Evolutionary conservation across 37 sponge, comb jelly and placozoan species (phyloP), one percentile per base, ranked within the genome.

Genomic region (Bolinopsis microptera): DNA sequence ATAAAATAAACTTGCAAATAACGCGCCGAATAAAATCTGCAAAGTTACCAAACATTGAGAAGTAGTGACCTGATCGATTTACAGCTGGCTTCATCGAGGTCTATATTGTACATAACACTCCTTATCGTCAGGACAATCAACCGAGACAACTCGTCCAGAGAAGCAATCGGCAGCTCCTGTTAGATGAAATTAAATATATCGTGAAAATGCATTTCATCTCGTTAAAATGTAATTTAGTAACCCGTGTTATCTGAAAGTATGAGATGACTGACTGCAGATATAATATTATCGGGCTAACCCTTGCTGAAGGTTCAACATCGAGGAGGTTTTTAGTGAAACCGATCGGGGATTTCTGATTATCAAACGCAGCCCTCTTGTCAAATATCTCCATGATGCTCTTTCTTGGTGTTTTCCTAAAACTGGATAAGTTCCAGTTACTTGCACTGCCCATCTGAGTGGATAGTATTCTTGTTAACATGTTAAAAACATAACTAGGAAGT

Each of bases 381-480:
- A 86, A 86, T 86, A 86, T 41, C 90, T 86, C 90, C 48, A 86
- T 22, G 23, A 86, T 86, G 90, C 90, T 86, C 90, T 86, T 86
- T 34, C 90, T 39, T 28, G 90, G 30, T 23, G 26, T 86, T 48
- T 48, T 48, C 13, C 61, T 48, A 18, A 48, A 5, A 13, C 9
- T 13, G 61, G 61, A 48, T 13, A 48, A 48, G 61, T 48, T 48
- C 61, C 61, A 48, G 61, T 48, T 48, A 18, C 9, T 48, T 48
- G 61, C 13, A 48, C 9, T 48, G 13, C 61, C 5, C 5, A 18
- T 48, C 61, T 48, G n/a, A 48, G 61, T 13, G 61, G 61, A 13
- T 18, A 48, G 61, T 48, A 48, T 13, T 48, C n/a, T n/a, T n/a
- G n/a, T n/a, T n/a, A n/a, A n/a, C n/a, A n/a, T n/a, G n/a, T n/a